A percentile compares a stretch with the other conserved stretches of the same genome.
Evolutionary conservation across 30 jellyfish, hydroid and myxozoan species (phyloP).

Genomic region (Nemopilema nomurai): DNA sequence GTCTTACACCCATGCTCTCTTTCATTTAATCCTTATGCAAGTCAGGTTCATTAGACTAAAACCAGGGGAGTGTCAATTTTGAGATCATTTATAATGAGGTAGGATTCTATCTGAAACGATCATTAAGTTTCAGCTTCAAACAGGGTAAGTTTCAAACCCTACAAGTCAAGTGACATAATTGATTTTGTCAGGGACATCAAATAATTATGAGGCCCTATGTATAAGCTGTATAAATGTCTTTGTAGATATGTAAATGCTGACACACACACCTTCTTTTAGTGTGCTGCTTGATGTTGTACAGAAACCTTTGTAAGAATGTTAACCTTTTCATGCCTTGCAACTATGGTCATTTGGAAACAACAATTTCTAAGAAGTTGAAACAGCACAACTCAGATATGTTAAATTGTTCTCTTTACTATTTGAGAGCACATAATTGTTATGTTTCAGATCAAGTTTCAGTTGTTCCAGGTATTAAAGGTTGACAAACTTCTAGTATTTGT

Average conservation of each 20-base stretch:
- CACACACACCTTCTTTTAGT: background rate
- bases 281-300: background rate
- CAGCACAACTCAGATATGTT: background rate
- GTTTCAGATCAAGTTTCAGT: background rate
- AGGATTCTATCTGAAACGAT: background rate
- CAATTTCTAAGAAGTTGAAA: background rate
- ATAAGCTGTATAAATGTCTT: background rate
- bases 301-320: background rate
- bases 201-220: background rate
- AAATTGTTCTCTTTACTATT: background rate
- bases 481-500: background rate
- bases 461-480: background rate
- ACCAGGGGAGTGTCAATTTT: background rate
- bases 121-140: background rate
- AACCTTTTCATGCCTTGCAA: background rate
- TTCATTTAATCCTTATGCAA: background rate
- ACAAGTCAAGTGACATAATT: background rate
- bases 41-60: background rate
- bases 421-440: background rate
- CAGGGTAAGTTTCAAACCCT: background rate
- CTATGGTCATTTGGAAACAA: background rate
- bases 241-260: background rate
- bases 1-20: background rate
- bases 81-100: background rate
- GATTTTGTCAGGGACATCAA: background rate